A percentile compares a stretch with the other conserved stretches of the same genome.
phyloP scores from a whole-genome alignment of 1,140 invertebrate genomes.

The Lycorma delicatula region DNA sequence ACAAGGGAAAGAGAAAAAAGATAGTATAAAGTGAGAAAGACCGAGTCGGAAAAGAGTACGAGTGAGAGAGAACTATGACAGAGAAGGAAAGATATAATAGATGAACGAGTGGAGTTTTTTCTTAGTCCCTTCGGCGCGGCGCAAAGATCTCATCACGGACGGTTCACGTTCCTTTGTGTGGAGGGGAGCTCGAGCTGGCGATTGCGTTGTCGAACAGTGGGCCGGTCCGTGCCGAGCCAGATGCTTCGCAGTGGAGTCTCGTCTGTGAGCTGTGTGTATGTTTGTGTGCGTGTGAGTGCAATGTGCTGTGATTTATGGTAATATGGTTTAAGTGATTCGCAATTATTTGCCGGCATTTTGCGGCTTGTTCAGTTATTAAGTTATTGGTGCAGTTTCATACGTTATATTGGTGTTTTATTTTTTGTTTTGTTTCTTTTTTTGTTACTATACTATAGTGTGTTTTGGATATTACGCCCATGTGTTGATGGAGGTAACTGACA shows the following conservation, averaged over 20 bases:
- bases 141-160: slow-evolving; percentile 13
- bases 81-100: background rate
- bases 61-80: background rate
- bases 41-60: background rate
- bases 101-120: background rate
- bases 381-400: too few relatives aligned
- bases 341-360: too few relatives aligned
- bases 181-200: slow-evolving; percentile 9
- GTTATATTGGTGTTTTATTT: too few relatives aligned
- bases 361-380: too few relatives aligned
- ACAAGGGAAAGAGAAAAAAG: too few relatives aligned
- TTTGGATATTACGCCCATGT: slow-evolving; percentile 3
- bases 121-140: background rate
- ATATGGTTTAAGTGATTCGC: too few relatives aligned
- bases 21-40: too few relatives aligned
- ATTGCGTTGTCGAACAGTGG: slow-evolving; percentile 13
- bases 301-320: too few relatives aligned
- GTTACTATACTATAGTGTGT: slow-evolving; percentile 1
- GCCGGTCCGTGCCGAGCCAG: slow-evolving; percentile 1
- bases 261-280: slow-evolving; percentile 4
- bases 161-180: slow-evolving; percentile 3
- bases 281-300: slow-evolving; percentile 10
- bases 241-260: slow-evolving; percentile 6
- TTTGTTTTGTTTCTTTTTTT: too few relatives aligned
- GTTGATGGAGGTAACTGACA: slow-evolving; percentile 1